A percentile compares a stretch with the other conserved stretches of the same genome.
These are phyloP conservation scores for Decapterus maruadsi DNA, from an alignment of 2,797 vertebrate species.

Conservation along the genomic window DNA sequence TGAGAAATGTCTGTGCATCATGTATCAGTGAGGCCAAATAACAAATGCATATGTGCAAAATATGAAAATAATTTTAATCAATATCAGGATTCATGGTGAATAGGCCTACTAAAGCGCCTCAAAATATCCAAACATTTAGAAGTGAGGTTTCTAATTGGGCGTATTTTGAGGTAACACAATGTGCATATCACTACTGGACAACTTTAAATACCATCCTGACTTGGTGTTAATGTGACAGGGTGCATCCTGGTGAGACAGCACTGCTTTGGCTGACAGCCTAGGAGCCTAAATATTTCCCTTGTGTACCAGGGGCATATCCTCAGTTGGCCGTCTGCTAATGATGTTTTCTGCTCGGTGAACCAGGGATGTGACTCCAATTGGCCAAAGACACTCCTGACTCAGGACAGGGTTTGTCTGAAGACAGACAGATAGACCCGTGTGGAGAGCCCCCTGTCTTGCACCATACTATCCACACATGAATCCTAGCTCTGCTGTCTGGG, in stretches of 20 bases:
- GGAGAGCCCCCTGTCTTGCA: background rate
- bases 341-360: conserved; percentile 62
- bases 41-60: too few relatives aligned
- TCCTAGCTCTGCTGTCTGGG: background rate
- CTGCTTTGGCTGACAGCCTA: conserved; percentile 21
- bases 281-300: conserved; percentile 52
- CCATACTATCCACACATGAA: background rate
- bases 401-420: conserved; percentile 1
- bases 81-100: background rate
- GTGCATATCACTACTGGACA: background rate
- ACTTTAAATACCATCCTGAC: background rate
- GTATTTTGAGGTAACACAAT: background rate
- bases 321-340: conserved; percentile 48
- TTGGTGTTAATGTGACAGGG: conserved; percentile 3
- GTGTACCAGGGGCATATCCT: conserved; percentile 55
- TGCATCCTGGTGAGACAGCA: conserved; percentile 7
- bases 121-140: background rate
- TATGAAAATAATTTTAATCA: background rate
- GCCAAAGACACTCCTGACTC: conserved; percentile 32
- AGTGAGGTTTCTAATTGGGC: background rate
- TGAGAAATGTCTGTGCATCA: background rate
- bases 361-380: conserved; percentile 35
- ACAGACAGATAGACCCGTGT: background rate
- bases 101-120: background rate
- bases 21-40: background rate